Conservation (phyloP, 2,797 vertebrate species). For the Arnoldichthys spilopterus region DNA sequence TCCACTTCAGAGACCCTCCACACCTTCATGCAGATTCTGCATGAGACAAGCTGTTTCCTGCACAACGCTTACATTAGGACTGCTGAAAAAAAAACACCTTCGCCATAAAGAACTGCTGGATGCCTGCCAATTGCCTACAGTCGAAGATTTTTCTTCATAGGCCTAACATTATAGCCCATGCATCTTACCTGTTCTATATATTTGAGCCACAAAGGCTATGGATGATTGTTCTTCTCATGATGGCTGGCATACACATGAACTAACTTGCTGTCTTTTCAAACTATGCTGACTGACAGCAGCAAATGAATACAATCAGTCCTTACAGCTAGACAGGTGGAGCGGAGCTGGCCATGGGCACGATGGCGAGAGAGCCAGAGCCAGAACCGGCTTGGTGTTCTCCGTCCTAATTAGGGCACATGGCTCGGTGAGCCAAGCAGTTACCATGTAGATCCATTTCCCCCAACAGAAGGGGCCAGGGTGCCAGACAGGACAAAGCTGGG, state of each 20-base stretch:
- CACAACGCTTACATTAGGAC: conserved; percentile 1
- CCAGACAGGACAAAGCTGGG: conserved; percentile 57
- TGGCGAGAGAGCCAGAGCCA: conserved; percentile 46
- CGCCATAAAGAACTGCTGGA: conserved; percentile 6
- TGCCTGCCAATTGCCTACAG: neutral
- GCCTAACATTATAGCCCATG: conserved; percentile 2
- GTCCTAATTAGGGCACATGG: conserved; percentile 67
- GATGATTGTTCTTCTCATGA: conserved; percentile 13
- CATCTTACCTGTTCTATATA: neutral
- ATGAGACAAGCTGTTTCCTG: neutral
- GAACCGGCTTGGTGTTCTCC: conserved; percentile 54
- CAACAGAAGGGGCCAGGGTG: conserved; percentile 58
- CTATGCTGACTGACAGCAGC: conserved; percentile 67
- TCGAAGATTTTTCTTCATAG: neutral
- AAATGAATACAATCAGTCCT: conserved; percentile 77
- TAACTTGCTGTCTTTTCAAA: conserved; percentile 63
- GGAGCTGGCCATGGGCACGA: conserved; percentile 70
- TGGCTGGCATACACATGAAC: conserved; percentile 21
- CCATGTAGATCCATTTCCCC: conserved; percentile 63
- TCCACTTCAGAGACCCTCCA: conserved; percentile 11
- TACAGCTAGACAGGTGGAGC: conserved; percentile 78
- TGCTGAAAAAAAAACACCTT: neutral
- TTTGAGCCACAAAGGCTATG: conserved; percentile 1
- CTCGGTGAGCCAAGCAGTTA: conserved; percentile 62
- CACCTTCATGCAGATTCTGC: conserved; percentile 9